A percentile compares a stretch with the other conserved stretches of the same genome.
Conservation (phyloP, 2,113 vertebrate genomes). For the Malurus alboscapulatus region DNA sequence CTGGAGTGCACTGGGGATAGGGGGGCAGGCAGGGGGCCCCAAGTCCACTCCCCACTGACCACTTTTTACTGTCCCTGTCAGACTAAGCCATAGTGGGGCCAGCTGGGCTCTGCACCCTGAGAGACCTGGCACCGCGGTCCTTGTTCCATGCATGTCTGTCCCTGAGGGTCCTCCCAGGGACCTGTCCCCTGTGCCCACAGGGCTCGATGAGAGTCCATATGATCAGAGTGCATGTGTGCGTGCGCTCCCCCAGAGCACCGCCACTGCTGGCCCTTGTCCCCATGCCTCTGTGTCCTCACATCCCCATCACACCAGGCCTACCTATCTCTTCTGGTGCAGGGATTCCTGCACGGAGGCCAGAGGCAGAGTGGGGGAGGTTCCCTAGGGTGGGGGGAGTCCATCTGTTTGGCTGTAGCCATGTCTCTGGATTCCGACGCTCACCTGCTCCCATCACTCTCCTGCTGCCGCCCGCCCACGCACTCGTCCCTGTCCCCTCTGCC, state of each 20-base stretch:
- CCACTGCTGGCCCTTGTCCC: fast-evolving
- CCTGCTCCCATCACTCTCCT: not conserved
- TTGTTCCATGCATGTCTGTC: not conserved
- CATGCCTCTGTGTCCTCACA: fast-evolving
- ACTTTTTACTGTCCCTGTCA: too few relatives aligned
- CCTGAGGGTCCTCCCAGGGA: too few relatives aligned
- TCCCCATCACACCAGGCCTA: fast-evolving
- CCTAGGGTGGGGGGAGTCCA: fast-evolving
- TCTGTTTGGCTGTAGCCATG: not conserved
- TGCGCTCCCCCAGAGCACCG: fast-evolving
- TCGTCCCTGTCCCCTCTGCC: not conserved
- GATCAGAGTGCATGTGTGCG: not conserved
- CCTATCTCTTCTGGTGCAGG: not conserved
- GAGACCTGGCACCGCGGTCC: not conserved
- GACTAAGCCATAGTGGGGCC: fast-evolving
- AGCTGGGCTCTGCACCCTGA: not conserved
- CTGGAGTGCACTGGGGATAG: not conserved
- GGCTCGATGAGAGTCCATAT: fast-evolving
- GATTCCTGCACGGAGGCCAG: fast-evolving
- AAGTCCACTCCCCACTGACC: not conserved
- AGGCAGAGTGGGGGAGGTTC: not conserved
- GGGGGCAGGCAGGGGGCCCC: too few relatives aligned
- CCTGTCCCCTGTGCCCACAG: too few relatives aligned
- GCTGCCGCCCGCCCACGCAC: not conserved
- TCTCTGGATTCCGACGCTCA: not conserved